Conservation (phyloP, 2,888 invertebrate genomes). For the Pandemis cinnamomeana region DNA sequence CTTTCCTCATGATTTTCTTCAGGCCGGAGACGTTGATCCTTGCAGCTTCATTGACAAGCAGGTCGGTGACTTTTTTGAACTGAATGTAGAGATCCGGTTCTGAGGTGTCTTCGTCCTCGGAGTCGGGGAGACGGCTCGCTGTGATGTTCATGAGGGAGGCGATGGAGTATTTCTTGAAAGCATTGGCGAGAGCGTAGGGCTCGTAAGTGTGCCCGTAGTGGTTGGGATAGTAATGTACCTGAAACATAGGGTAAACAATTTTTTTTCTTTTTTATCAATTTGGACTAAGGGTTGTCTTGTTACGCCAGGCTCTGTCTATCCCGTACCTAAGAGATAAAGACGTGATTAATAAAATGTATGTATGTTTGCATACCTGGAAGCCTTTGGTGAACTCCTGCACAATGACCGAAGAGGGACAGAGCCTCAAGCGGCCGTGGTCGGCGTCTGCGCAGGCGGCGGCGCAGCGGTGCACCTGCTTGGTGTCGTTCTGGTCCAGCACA, state of each 20-base stretch:
- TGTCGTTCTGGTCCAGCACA: slow-evolving; percentile 48
- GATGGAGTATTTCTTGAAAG: slow-evolving; percentile 56
- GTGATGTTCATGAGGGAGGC: slow-evolving; percentile 50
- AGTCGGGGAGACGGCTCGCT: slow-evolving; percentile 34
- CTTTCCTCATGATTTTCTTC: slow-evolving; percentile 57
- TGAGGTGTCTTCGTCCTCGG: slow-evolving; percentile 38
- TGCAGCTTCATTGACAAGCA: slow-evolving; percentile 55
- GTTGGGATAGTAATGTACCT: slow-evolving; percentile 60
- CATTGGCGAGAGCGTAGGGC: slow-evolving; percentile 48
- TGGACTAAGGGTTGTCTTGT: too few species aligned
- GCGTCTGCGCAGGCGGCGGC: slow-evolving; percentile 34
- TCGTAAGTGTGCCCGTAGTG: slow-evolving; percentile 57
- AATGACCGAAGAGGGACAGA: slow-evolving; percentile 63
- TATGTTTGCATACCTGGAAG: slow-evolving; percentile 50
- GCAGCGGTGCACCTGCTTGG: slow-evolving; percentile 61
- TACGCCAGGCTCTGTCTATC: too few species aligned
- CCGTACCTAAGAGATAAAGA: too few species aligned
- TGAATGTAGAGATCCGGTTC: slow-evolving; percentile 56
- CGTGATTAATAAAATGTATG: too few species aligned
- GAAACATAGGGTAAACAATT: slow-evolving; percentile 33
- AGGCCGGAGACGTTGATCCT: slow-evolving; percentile 54
- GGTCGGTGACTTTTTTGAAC: slow-evolving; percentile 61
- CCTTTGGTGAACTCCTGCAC: slow-evolving; percentile 59
- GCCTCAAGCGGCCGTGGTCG: slow-evolving; percentile 38
- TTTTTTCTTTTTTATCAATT: too few species aligned